Base-by-base conservation (phyloP, 2,888 invertebrate species). In the Trichopoda pennipes region DNA sequence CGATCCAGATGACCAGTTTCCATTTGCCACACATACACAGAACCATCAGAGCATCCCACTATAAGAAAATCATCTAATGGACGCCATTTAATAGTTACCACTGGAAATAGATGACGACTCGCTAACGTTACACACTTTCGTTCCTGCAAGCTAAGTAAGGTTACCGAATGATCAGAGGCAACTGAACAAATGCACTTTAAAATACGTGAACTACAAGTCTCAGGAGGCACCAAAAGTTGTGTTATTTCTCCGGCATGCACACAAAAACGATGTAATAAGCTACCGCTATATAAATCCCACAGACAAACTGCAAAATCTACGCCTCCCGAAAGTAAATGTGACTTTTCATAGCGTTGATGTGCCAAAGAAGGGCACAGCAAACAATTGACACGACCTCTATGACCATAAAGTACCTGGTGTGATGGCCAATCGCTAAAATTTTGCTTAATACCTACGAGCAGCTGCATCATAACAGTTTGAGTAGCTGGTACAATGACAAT, bases 11-110 rank as follows among this genome's bases (percentile, higher is more conserved):
- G 98, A 0, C 98, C 98, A 2, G 99, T 99, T 92, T 99, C 99
- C 98, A 99, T 99, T 93, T 99, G 99, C 99, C 99, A 99, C 0
- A 99, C 98, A 91, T 98, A 99, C 1, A 99, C 98, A 0, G 98
- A 97, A 2, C 99, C 98, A 91, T 99, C 99, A 9, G 97, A 96
- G 90, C 98, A 98, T 0, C 97, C 98, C 19, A 99, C 97, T 85
- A 99, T 96, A 93, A 99, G 96, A 90, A 99, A 99, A 91, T 99
- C 99, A 89, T 99, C 99, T 2, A 98, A 93, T 0, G 99, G 98
- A 55, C 98, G 93, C 98, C 98, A 99, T 90, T 98, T 98, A 85
- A 99, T 98, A 38, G 95, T 95, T 28, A 97, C 95, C 28, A 99
- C 97, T 0, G 99, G 99, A 91, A 98, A 99, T 49, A 99, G 93